Percentiles rank a stretch among this genome's conserved stretches.
Evolutionary conservation across 2,797 vertebrate species (phyloP).

Genomic region (Alca torda): DNA sequence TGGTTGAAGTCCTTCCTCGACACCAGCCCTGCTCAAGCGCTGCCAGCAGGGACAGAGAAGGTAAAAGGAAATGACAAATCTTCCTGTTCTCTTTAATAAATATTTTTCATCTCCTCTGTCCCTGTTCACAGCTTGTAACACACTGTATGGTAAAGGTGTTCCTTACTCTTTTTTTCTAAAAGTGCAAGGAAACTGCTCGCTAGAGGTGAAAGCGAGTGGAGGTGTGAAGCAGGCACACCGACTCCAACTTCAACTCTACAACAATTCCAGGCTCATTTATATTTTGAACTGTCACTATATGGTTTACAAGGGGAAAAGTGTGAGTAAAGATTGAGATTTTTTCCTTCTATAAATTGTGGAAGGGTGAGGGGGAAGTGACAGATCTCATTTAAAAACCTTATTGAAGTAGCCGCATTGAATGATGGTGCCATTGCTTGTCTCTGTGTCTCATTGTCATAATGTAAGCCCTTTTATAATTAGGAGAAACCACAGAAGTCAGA

Average conservation of each 20-base stretch:
- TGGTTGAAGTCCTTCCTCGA: background rate
- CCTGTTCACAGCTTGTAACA: background rate
- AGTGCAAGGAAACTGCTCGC: background rate
- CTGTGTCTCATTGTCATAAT: slow-evolving; percentile 49
- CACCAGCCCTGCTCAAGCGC: background rate
- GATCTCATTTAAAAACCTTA: slow-evolving; percentile 49
- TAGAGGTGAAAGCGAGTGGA: background rate
- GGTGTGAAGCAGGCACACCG: background rate
- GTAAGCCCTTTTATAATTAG: slow-evolving; percentile 59
- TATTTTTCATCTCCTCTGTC: background rate
- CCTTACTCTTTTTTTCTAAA: background rate
- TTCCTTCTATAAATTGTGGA: slow-evolving; percentile 47
- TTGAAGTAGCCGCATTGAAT: slow-evolving; percentile 53
- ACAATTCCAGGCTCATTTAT: background rate
- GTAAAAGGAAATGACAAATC: background rate
- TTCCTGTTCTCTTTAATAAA: background rate
- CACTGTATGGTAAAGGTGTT: background rate
- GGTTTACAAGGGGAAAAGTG: slow-evolving; percentile 36
- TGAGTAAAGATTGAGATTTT: slow-evolving; percentile 37
- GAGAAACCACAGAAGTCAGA: slow-evolving; percentile 62
- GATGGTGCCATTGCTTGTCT: slow-evolving; percentile 55
- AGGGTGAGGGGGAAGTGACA: slow-evolving; percentile 51
- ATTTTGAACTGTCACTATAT: slow-evolving; percentile 26
- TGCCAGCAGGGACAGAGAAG: background rate
- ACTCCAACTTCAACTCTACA: background rate